A percentile compares a stretch with the other conserved stretches of the same genome.
These are phyloP conservation scores for Eunapius fragilis DNA, from an alignment of 37 sponge, comb jelly and placozoan genomes.

Conservation along the genomic window DNA sequence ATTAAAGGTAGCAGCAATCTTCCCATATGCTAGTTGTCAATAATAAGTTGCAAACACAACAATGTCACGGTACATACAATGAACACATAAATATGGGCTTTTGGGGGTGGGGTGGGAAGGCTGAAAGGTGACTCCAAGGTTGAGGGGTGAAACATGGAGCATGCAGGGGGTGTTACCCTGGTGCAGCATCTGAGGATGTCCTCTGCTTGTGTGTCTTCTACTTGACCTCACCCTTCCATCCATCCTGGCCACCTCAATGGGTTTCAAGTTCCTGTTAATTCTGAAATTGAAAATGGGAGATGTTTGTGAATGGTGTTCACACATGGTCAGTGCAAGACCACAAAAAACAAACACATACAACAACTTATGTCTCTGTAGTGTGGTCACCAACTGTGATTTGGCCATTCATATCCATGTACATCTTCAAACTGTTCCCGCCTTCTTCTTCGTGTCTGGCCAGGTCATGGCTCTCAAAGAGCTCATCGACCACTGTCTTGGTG, in stretches of 20 bases:
- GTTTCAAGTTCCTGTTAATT: constrained; percentile 24
- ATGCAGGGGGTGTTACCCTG: no score
- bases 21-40: no score
- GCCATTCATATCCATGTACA: constrained; percentile 31
- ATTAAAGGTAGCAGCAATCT: no score
- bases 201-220: neutral
- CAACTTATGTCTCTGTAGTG: neutral
- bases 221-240: constrained; percentile 1
- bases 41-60: no score
- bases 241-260: constrained; percentile 30
- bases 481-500: constrained; percentile 39
- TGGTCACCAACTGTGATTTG: constrained; percentile 12
- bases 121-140: neutral
- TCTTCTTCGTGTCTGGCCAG: neutral
- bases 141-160: neutral
- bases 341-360: neutral
- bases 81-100: neutral
- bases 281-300: neutral
- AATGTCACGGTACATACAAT: neutral
- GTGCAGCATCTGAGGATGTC: neutral
- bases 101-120: no score
- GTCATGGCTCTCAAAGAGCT: constrained; percentile 27
- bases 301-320: neutral
- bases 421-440: constrained; percentile 11
- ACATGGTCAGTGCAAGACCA: neutral